Evolutionary conservation across 1,140 invertebrate genomes (phyloP).

Genomic region (Ips nitidus): DNA sequence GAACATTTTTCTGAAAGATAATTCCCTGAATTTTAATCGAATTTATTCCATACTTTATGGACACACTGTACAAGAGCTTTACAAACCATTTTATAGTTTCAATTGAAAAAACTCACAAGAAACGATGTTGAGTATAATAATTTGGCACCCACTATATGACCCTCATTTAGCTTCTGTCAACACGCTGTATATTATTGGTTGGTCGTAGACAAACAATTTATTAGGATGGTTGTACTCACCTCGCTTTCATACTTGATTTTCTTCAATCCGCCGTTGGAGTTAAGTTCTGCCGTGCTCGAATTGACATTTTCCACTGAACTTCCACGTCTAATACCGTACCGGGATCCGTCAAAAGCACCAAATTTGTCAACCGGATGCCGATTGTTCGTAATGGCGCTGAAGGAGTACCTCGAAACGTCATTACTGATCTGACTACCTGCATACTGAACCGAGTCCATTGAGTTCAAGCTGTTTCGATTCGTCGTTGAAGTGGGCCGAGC

Average conservation of each 20-base stretch:
- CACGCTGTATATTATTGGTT: too few species aligned
- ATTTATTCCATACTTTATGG: too few species aligned
- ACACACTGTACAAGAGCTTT: too few species aligned
- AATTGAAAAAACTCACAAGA: too few species aligned
- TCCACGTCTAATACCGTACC: slow-evolving; percentile 44
- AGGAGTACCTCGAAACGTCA: slow-evolving; percentile 20
- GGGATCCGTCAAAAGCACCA: slow-evolving; percentile 8
- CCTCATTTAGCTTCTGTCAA: too few species aligned
- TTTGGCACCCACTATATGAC: too few species aligned
- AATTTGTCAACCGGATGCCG: background rate
- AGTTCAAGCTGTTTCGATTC: slow-evolving; percentile 44
- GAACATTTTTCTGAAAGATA: too few species aligned
- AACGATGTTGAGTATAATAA: too few species aligned
- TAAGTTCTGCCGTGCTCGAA: slow-evolving; percentile 41
- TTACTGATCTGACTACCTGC: slow-evolving; percentile 10
- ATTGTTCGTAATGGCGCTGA: slow-evolving; percentile 24
- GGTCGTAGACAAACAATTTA: too few species aligned
- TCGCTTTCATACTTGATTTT: slow-evolving; percentile 51
- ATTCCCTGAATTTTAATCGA: too few species aligned
- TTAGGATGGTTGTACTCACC: slow-evolving; percentile 37
- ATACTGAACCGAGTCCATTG: slow-evolving; percentile 45
- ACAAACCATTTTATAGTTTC: too few species aligned
- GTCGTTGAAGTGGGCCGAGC: slow-evolving; percentile 36
- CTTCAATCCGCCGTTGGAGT: slow-evolving; percentile 46
- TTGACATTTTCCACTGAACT: slow-evolving; percentile 53